These are phyloP conservation scores for Lemur catta DNA, from an alignment of 2,797 vertebrate species.

Conservation along the genomic window DNA sequence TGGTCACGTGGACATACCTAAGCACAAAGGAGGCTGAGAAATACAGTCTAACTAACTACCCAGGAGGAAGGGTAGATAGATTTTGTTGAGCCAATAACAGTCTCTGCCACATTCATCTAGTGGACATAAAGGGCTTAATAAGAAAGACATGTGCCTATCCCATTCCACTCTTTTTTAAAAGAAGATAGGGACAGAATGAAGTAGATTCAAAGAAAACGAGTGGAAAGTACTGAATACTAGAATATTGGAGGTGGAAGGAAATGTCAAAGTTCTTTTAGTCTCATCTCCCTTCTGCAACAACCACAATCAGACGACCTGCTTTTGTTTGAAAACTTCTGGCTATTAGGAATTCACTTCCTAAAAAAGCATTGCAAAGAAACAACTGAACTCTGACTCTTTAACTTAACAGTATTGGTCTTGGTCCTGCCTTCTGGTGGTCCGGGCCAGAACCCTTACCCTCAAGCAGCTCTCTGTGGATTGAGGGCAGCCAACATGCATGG, in stretches of 20 bases:
- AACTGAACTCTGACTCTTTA: neutral
- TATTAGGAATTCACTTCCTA: neutral
- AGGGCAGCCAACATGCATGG: neutral
- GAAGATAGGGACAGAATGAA: neutral
- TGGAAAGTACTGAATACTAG: neutral
- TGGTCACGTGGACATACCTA: neutral
- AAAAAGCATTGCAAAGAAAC: neutral
- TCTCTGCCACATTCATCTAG: neutral
- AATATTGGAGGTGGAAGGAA: neutral
- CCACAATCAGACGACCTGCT: neutral
- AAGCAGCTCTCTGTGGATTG: neutral
- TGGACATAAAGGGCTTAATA: neutral
- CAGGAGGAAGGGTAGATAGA: neutral
- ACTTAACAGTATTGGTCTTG: neutral
- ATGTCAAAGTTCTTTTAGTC: neutral
- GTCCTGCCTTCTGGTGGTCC: neutral
- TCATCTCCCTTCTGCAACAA: neutral
- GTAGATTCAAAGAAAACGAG: neutral
- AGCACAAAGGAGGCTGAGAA: neutral
- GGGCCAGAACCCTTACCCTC: neutral
- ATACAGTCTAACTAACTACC: neutral
- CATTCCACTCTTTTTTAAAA: neutral
- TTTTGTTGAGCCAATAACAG: neutral
- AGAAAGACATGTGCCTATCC: neutral
- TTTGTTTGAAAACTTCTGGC: neutral